phyloP scores from a whole-genome alignment of 2,888 invertebrate genomes.

The Ormia ochracea region DNA sequence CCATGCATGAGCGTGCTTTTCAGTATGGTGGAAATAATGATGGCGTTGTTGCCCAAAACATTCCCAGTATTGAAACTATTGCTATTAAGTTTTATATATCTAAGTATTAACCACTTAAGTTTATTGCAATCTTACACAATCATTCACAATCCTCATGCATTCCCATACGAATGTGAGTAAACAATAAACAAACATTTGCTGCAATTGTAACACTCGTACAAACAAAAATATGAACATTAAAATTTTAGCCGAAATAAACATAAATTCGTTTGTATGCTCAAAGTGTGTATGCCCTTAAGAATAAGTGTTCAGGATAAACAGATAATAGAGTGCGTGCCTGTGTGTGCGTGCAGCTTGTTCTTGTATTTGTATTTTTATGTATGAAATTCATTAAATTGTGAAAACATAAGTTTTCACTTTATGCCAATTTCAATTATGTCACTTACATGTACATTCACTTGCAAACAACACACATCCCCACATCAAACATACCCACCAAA shows the following conservation, averaged over 20 bases:
- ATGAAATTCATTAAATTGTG: conserved; percentile 59
- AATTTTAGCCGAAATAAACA: conserved; percentile 37
- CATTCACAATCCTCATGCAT: neutral
- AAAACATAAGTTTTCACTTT: conserved; percentile 62
- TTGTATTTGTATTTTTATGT: conserved; percentile 19
- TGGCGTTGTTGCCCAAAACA: neutral
- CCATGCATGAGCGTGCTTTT: neutral
- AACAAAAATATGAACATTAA: conserved; percentile 50
- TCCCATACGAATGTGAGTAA: neutral
- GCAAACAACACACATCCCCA: neutral
- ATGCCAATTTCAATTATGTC: conserved; percentile 63
- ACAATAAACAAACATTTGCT: conserved; percentile 34
- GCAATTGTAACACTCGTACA: conserved; percentile 40
- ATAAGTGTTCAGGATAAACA: neutral
- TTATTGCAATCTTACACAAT: conserved; percentile 31
- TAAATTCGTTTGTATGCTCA: conserved; percentile 5
- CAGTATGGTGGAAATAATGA: neutral
- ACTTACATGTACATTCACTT: conserved; percentile 40
- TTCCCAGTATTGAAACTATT: neutral
- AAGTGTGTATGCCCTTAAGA: neutral
- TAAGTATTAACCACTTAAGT: conserved; percentile 53
- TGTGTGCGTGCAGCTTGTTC: neutral
- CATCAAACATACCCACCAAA: neutral
- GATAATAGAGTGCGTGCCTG: neutral
- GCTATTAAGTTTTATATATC: conserved; percentile 28